Percentiles rank a stretch among this genome's conserved stretches.
Conservation (phyloP, 2,797 vertebrate genomes). For the Falco concolor region DNA sequence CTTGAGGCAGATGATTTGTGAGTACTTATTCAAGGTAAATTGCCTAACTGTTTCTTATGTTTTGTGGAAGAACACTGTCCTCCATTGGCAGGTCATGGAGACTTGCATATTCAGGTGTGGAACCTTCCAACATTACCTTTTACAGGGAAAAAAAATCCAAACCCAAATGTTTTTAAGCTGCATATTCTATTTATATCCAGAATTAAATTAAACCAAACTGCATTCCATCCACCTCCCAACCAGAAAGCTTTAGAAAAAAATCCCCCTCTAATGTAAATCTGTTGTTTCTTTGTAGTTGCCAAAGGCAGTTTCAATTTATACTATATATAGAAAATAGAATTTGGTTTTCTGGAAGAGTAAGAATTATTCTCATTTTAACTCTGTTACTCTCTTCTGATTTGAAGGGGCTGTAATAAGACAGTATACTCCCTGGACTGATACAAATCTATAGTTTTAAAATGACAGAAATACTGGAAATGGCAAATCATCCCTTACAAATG, state of each 20-base stretch:
- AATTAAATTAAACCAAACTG: not conserved
- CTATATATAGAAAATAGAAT: not conserved
- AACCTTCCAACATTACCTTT: not conserved
- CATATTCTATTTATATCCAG: not conserved
- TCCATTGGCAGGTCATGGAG: not conserved
- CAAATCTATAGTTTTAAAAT: not conserved
- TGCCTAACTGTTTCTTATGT: rapidly evolving
- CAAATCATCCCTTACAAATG: not conserved
- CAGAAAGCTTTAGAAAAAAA: not conserved
- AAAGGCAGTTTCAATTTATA: not conserved
- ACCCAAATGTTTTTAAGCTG: not conserved
- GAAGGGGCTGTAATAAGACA: not conserved
- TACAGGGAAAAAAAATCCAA: not conserved
- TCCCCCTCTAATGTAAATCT: not conserved
- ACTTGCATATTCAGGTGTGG: not conserved
- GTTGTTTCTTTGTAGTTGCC: not conserved
- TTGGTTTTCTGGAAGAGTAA: not conserved
- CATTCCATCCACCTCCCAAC: not conserved
- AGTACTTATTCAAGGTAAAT: not conserved
- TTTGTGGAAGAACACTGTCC: not conserved
- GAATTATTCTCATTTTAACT: not conserved
- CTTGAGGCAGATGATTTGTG: not conserved
- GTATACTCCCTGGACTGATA: not conserved
- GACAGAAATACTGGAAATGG: not conserved
- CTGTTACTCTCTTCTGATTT: not conserved